Percentiles rank a stretch among this genome's conserved stretches.
Conservation (phyloP, 2,113 vertebrate genomes). For the Nothobranchius kuhntae region DNA sequence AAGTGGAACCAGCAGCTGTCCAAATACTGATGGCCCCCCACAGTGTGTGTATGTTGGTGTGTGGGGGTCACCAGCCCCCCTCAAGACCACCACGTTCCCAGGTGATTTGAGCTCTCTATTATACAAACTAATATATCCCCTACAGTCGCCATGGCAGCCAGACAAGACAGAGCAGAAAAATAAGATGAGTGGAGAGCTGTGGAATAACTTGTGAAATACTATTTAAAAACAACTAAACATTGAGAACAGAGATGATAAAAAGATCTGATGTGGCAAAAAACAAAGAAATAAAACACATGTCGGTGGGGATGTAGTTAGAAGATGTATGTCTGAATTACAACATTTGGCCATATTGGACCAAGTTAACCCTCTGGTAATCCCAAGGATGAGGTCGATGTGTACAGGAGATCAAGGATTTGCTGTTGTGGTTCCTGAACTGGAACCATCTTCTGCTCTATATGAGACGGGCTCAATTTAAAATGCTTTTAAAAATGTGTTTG, state of each 20-base stretch:
- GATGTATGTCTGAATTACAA: too few relatives aligned
- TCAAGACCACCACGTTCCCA: slow-evolving; percentile 13
- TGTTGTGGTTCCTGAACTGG: too few relatives aligned
- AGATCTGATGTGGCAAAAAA: too few relatives aligned
- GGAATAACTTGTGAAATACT: background rate
- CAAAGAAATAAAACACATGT: too few relatives aligned
- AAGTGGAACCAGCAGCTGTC: slow-evolving; percentile 76
- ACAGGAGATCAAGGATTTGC: too few relatives aligned
- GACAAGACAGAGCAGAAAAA: slow-evolving; percentile 10
- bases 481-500: too few relatives aligned
- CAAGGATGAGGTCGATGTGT: too few relatives aligned
- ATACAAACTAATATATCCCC: slow-evolving; percentile 33
- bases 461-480: too few relatives aligned
- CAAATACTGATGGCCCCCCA: slow-evolving; percentile 70
- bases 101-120: slow-evolving; percentile 44
- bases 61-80: slow-evolving; percentile 28
- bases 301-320: too few relatives aligned
- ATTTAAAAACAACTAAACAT: background rate
- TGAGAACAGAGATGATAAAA: background rate
- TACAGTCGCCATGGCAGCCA: slow-evolving; percentile 53
- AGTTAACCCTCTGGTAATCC: too few relatives aligned
- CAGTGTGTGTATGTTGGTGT: slow-evolving; percentile 12
- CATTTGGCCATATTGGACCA: too few relatives aligned
- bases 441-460: too few relatives aligned
- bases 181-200: background rate